Evolutionary conservation across 2,888 invertebrate species (phyloP), one percentile per base, ranked within the genome.

Genomic region (Andrena haemorrhoa): DNA sequence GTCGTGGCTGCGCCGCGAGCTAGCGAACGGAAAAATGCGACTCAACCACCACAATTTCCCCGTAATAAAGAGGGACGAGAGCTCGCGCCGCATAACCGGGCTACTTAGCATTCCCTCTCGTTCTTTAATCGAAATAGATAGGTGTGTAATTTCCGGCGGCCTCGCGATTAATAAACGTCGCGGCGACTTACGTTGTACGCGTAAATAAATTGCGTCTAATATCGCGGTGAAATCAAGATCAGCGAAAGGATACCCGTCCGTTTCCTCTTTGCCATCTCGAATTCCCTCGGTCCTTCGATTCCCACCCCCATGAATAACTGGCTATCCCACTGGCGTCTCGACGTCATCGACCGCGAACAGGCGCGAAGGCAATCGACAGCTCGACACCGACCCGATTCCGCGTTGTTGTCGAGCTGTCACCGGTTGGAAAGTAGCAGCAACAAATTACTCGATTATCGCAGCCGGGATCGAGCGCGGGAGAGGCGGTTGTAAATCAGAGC

Each of bases 381-480:
- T 1, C 23, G 56, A 56, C 56, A 56, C 23, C 56, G 56, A 56
- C 56, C 23, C 56, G 68, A 68, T 66, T 68, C 26, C 72, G 2
- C 58, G 66, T 56, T 8, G 49, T 60, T 29, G 65, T 65, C 66
- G 26, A 41, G 29, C 23, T 61, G 61, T 61, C 49, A 51, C 69
- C 64, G 64, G 47, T 53, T 66, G 41, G 66, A 77, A 63, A 73
- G 33, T 41, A 56, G 47, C 31, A 49, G 63, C 82, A 82, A 78
- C 77, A 83, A 75, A 75, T 82, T 78, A 78, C 68, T 61, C 23
- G 35, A 65, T 72, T 61, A 77, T 66, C 77, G 33, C 56, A 12
- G 10, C 7, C 12, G n/a, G 20, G n/a, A 73, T 66, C 74, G 16
- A 7, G n/a, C n/a, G 12, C 41, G 16, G 5, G 35, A 12, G 7